Evolutionary conservation across 1,140 invertebrate genomes (phyloP), one percentile per base, ranked within the genome.

Genomic region (Gonatopus flavifemur): DNA sequence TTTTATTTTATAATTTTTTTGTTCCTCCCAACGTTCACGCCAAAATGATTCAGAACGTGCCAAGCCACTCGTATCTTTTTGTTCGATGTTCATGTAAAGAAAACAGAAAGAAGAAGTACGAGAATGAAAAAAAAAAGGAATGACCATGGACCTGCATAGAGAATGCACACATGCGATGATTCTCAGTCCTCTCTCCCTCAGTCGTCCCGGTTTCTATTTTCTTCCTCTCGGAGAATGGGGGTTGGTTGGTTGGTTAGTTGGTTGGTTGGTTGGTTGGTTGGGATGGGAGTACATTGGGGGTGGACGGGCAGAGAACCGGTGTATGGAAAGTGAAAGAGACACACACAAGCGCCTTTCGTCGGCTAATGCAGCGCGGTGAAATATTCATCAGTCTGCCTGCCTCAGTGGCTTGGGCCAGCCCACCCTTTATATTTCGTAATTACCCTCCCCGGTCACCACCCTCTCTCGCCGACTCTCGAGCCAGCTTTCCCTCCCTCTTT

Each of bases 381-480:
- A 76, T 76, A 76, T 76, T 76, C 73, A 76, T 74, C 72, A 72
- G 70, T 69, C 68, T 69, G 70, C 55, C 64, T 69, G 68, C 51
- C 62, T 69, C 64, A 61, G 57, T 71, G 62, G 59, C 69, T 59
- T 59, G 61, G 64, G 58, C 68, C 63, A 57, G 61, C 66, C 70
- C 62, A 72, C 70, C 73, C 72, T 76, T 74, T 74, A 73, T 71
- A 72, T 76, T 74, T 76, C 67, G 72, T 76, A 73, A 76, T 76
- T 76, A 76, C 68, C 72, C 72, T 67, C 63, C 59, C 66, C 63
- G 59, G 57, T 43, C 56, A 47, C 60, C 60, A 57, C 64, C 62
- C 58, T 52, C 63, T 57, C 58, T 58, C 62, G n/a, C n/a, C n/a
- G n/a, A n/a, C n/a, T n/a, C 57, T 55, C 59, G 46, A 67, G 49